Percentiles rank a stretch among this genome's conserved stretches.
Conservation (phyloP, 2,113 vertebrate species). For the Ptychochromis oligacanthus region DNA sequence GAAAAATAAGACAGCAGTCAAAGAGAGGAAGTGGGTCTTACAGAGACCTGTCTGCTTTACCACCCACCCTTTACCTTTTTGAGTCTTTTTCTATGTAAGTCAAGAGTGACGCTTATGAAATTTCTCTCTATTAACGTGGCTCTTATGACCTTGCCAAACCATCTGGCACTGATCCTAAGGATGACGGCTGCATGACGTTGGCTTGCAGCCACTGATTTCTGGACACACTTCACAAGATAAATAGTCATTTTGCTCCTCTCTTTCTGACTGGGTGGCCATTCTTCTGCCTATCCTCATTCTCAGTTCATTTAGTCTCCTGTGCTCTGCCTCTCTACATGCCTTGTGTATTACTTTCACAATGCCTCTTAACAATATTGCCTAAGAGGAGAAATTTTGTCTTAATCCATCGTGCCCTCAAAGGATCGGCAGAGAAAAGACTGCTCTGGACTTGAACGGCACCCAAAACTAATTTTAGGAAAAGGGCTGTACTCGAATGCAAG, state of each 20-base stretch:
- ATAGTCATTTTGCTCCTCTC: neutral
- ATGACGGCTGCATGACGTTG: slow-evolving; percentile 10
- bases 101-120: slow-evolving; percentile 47
- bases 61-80: slow-evolving; percentile 31
- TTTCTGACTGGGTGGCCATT: slow-evolving; percentile 16
- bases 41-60: neutral
- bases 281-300: neutral
- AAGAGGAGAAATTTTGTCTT: neutral
- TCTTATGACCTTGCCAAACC: slow-evolving; percentile 53
- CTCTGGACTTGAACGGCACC: slow-evolving; percentile 2
- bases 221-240: slow-evolving; percentile 30
- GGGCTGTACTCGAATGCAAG: slow-evolving; percentile 12
- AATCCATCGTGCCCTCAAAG: neutral
- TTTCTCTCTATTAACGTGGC: slow-evolving; percentile 50
- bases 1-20: slow-evolving; percentile 26
- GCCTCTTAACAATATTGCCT: neutral
- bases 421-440: neutral
- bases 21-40: slow-evolving; percentile 11
- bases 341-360: neutral
- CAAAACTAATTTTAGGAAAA: slow-evolving; percentile 44
- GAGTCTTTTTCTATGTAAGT: slow-evolving; percentile 26
- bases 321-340: neutral
- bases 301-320: neutral
- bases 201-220: slow-evolving; percentile 41
- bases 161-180: slow-evolving; percentile 41